Conservation (phyloP, 2,797 vertebrate species). For the Discoglossus pictus region DNA sequence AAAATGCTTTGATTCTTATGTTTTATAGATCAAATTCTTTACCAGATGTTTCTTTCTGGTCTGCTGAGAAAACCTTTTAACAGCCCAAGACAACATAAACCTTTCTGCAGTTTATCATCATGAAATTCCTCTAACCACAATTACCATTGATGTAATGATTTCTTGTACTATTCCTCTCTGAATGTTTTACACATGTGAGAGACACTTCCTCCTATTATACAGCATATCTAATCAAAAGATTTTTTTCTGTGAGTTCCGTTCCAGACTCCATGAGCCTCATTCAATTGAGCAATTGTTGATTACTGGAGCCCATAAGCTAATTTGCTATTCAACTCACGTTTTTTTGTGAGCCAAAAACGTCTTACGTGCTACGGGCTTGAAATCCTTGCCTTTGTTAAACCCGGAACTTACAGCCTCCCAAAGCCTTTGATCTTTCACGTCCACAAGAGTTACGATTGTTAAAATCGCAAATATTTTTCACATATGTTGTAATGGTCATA, state of each 20-base stretch:
- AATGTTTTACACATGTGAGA: neutral
- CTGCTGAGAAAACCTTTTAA: neutral
- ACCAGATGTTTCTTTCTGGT: conserved; percentile 1
- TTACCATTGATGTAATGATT: neutral
- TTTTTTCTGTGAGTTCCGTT: neutral
- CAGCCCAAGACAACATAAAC: conserved; percentile 5
- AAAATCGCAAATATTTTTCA: no score
- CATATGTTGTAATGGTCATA: no score
- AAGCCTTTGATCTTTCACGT: no score
- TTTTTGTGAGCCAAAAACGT: no score
- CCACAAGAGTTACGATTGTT: no score
- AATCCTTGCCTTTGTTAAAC: no score
- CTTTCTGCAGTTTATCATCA: conserved; percentile 12
- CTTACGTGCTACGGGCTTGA: no score
- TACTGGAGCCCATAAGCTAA: no score
- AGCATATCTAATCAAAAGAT: conserved; percentile 4
- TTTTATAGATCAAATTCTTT: conserved; percentile 1
- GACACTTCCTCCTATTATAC: neutral
- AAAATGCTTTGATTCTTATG: conserved; percentile 6
- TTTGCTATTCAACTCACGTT: no score
- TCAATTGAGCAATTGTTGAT: no score
- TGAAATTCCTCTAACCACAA: neutral
- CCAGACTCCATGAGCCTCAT: conserved; percentile 6
- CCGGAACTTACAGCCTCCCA: no score
- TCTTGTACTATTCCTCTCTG: conserved; percentile 7